Conservation (phyloP, 2,888 invertebrate species). For the Nineta flava region DNA sequence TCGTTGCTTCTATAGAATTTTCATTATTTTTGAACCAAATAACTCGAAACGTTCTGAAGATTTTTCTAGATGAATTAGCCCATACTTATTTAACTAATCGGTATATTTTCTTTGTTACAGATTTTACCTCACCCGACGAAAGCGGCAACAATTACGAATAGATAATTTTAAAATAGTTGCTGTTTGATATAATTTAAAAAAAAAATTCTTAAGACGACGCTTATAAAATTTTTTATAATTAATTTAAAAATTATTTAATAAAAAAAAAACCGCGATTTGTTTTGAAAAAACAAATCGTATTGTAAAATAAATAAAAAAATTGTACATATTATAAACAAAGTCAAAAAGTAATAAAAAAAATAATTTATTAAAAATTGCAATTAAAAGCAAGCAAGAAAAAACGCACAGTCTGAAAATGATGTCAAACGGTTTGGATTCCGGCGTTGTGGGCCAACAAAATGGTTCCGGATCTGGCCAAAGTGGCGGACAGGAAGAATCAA, state of each 20-base stretch:
- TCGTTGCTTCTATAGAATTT: too few species aligned
- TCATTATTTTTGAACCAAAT: too few species aligned
- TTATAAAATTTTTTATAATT: background rate
- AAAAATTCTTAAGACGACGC: background rate
- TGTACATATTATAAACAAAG: background rate
- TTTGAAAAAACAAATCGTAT: background rate
- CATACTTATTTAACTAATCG: background rate
- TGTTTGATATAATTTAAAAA: background rate
- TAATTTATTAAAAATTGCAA: background rate
- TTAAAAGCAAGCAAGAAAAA: background rate
- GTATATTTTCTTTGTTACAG: background rate
- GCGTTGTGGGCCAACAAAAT: constrained; percentile 66
- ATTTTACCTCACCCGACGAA: background rate
- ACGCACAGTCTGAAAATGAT: constrained; percentile 34
- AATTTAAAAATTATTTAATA: background rate
- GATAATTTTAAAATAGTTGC: background rate
- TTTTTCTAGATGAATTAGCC: too few species aligned
- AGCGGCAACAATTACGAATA: background rate
- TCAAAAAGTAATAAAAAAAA: background rate
- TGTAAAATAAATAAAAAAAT: background rate
- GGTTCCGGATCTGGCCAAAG: constrained; percentile 35
- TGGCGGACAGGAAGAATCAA: constrained; percentile 73
- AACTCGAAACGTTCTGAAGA: too few species aligned
- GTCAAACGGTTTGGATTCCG: constrained; percentile 72
- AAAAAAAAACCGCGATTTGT: background rate